Conservation (phyloP, 30 jellyfish, hydroid and myxozoan genomes). For the Aurelia aurita complex sp. Pacific region DNA sequence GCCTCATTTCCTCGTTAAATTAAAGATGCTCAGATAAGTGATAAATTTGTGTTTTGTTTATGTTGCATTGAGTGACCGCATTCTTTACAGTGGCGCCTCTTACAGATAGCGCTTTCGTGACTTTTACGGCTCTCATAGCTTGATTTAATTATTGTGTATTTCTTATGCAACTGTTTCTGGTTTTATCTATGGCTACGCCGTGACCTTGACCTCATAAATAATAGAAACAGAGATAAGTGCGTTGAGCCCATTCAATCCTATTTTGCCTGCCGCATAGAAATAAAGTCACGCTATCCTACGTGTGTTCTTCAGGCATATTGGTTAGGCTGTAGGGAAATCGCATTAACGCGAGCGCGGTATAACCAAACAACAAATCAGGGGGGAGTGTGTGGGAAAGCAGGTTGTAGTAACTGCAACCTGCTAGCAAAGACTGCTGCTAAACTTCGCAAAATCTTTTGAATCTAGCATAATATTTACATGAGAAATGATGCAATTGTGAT, state of each 20-base stretch:
- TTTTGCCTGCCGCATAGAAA: constrained; percentile 58
- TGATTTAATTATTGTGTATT: constrained; percentile 22
- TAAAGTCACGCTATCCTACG: constrained; percentile 55
- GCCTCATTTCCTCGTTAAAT: no score
- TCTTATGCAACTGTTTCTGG: constrained; percentile 71
- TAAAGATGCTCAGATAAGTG: background rate
- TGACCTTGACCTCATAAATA: constrained; percentile 66
- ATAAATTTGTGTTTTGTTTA: constrained; percentile 5
- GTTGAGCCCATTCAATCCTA: constrained; percentile 39
- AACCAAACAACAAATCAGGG: no score
- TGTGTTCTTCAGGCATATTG: background rate
- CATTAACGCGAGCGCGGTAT: no score
- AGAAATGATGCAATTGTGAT: no score
- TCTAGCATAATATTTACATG: no score
- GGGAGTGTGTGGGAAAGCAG: no score
- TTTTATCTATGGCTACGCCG: constrained; percentile 41
- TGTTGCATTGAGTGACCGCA: constrained; percentile 23
- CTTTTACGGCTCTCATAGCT: constrained; percentile 31
- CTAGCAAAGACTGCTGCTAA: no score
- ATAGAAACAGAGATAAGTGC: constrained; percentile 30
- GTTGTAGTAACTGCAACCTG: no score
- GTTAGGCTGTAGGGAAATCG: background rate
- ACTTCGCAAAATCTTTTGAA: no score
- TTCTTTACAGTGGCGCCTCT: constrained; percentile 42
- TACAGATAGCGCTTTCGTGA: constrained; percentile 10